Base-by-base conservation (phyloP, 2,113 vertebrate genomes). In the Syngnathus floridae region DNA sequence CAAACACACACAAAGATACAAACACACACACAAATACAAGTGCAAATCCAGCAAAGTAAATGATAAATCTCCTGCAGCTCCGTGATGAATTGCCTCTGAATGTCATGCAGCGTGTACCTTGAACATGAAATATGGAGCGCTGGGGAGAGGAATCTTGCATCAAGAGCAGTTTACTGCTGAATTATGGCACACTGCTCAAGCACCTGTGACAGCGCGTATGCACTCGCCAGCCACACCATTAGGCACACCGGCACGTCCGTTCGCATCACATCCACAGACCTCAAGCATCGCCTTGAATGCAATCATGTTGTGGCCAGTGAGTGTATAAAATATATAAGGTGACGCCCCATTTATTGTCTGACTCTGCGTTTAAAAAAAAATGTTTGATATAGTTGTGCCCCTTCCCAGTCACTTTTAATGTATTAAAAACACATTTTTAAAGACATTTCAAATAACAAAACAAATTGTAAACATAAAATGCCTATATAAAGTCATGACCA, bases 111-210 rank as follows among this genome's bases (percentile, higher is more conserved):
- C 54, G 69, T 67, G 80, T 73, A 59, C 64, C 65, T 67, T 64
- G 73, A 74, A 64, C 63, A 76, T 84, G 81, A 87, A 86, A 82
- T 86, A 84, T 79, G 70, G 79, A 62, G 65, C 62, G 13, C 17
- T 63, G 8, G 69, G 67, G 72, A 78, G 37, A 52, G 13, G 46
- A 79, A 70, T 76, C 75, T 70, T 59, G 60, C 65, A 79, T 81
- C 62, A 74, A 51, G 62, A 77, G 70, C 77, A 77, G 64, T 85
- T 84, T 84, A 82, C 74, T 74, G 74, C 81, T 80, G 40, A 61
- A 79, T 77, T 78, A 62, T 63, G 40, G 74, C 72, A 67, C 68
- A 67, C 67, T 77, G 74, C 77, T 72, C 66, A 77, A 79, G 62
- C 65, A 63, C 54, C 35, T 46, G 58, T 12, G 36, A 60, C 38